A percentile compares a stretch with the other conserved stretches of the same genome.
These are phyloP conservation scores for Cydia amplana DNA, from an alignment of 1,140 invertebrate genomes.

Conservation along the genomic window DNA sequence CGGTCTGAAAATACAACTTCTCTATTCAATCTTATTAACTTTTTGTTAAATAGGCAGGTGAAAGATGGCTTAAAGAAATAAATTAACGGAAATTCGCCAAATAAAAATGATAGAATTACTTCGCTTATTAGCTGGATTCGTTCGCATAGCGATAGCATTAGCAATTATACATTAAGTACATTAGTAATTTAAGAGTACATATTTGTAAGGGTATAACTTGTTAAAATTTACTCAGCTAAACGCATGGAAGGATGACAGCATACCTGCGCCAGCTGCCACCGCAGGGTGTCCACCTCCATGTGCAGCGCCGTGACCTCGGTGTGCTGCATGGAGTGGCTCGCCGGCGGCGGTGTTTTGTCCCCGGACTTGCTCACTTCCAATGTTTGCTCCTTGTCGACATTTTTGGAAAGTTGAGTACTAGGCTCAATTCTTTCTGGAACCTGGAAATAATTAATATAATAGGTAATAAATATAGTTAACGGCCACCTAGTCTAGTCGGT, in stretches of 20 bases:
- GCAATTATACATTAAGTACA: too few species aligned
- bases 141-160: too few species aligned
- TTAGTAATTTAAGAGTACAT: too few species aligned
- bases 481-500: too few species aligned
- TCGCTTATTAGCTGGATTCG: too few species aligned
- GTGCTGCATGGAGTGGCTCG: slow-evolving; percentile 48
- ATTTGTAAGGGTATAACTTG: neutral
- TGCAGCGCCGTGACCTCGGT: slow-evolving; percentile 85
- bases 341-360: slow-evolving; percentile 43
- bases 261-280: slow-evolving; percentile 91
- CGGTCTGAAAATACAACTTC: slow-evolving; percentile 81
- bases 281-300: slow-evolving; percentile 87
- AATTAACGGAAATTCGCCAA: too few species aligned
- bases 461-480: slow-evolving; percentile 28
- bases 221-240: neutral
- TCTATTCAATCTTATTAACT: neutral
- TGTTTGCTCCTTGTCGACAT: slow-evolving; percentile 51
- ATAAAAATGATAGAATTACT: too few species aligned
- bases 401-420: slow-evolving; percentile 64
- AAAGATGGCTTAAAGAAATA: neutral
- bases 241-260: neutral
- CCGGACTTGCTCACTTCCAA: slow-evolving; percentile 54
- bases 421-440: slow-evolving; percentile 68
- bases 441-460: slow-evolving; percentile 51
- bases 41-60: neutral